Percentiles rank a stretch among this genome's conserved stretches.
Evolutionary conservation across 2,888 invertebrate species (phyloP).

Genomic region (Desoria tigrina): DNA sequence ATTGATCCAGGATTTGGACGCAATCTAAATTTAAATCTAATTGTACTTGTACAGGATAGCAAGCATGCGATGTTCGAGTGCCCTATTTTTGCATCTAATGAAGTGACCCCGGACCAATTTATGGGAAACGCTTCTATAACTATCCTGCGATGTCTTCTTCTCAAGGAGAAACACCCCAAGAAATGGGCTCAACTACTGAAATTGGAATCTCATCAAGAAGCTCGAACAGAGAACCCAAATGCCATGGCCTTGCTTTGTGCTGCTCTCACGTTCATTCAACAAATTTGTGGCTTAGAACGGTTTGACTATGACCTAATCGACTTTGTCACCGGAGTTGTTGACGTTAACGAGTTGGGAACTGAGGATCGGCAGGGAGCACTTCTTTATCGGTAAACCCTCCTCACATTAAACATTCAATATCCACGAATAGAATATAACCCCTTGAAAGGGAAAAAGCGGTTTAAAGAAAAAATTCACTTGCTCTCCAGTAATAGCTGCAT

Average conservation of each 20-base stretch:
- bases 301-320: conserved; percentile 26
- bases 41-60: conserved; percentile 18
- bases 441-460: too few relatives aligned
- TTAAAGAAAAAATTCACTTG: too few relatives aligned
- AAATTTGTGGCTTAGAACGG: conserved; percentile 19
- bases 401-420: background rate
- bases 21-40: background rate
- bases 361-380: conserved; percentile 28
- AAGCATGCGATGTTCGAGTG: conserved; percentile 28
- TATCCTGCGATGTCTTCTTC: conserved; percentile 23
- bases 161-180: conserved; percentile 12
- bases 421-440: too few relatives aligned
- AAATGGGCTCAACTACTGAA: conserved; percentile 20
- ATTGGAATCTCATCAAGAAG: conserved; percentile 18
- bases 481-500: too few relatives aligned
- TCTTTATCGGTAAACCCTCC: conserved; percentile 20
- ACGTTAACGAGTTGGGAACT: conserved; percentile 22
- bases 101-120: conserved; percentile 18
- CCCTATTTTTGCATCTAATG: conserved; percentile 13
- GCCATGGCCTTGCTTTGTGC: conserved; percentile 18
- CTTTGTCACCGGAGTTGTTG: conserved; percentile 20
- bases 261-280: conserved; percentile 25
- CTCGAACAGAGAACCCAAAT: conserved; percentile 18
- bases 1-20: background rate
- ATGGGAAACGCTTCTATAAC: conserved; percentile 23